These are phyloP conservation scores for Saguinus imperator DNA, from an alignment of 2,113 vertebrate species.

Conservation along the genomic window DNA sequence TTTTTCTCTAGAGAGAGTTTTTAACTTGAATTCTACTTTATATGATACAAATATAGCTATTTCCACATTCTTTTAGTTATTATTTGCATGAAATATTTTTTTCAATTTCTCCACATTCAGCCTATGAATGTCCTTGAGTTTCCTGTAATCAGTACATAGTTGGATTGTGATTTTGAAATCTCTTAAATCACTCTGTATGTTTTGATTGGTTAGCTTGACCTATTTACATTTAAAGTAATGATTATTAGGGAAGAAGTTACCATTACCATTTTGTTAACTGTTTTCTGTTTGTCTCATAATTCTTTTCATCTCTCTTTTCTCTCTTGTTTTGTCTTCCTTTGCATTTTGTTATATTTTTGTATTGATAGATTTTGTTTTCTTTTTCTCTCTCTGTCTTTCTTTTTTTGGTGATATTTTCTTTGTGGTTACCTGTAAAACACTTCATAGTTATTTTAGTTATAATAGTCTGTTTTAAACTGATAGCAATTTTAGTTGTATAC, in stretches of 20 bases:
- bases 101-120: not conserved
- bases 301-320: not conserved
- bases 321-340: not conserved
- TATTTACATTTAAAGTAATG: not conserved
- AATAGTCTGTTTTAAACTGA: not conserved
- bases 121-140: not conserved
- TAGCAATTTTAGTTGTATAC: not conserved
- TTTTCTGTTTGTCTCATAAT: not conserved
- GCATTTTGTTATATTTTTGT: not conserved
- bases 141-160: not conserved
- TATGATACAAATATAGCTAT: not conserved
- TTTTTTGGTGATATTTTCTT: not conserved
- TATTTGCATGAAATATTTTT: not conserved
- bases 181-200: not conserved
- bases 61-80: not conserved
- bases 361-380: not conserved
- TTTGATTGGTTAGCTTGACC: not conserved
- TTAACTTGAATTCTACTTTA: not conserved
- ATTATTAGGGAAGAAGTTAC: not conserved
- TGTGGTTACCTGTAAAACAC: not conserved
- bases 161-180: not conserved
- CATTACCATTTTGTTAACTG: not conserved
- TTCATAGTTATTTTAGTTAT: not conserved
- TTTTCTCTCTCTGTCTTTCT: not conserved
- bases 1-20: not conserved